Evolutionary conservation across 2,888 invertebrate species (phyloP).

Genomic region (Lottia scabra): DNA sequence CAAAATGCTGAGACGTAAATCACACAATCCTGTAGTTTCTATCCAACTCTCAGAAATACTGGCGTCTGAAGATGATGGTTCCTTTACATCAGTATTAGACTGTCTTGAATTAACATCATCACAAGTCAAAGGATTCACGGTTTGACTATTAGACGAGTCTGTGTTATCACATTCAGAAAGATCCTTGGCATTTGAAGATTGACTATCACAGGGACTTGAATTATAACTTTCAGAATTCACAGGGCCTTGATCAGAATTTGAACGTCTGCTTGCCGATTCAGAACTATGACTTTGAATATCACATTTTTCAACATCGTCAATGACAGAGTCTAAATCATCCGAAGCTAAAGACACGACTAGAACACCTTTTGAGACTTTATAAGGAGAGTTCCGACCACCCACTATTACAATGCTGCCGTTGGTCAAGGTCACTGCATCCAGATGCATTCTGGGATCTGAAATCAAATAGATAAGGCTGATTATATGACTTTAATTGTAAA

Average conservation of each 20-base stretch:
- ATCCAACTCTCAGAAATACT: not conserved
- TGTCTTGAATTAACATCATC: not conserved
- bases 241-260: too few relatives aligned
- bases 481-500: not conserved
- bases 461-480: slow-evolving; percentile 13
- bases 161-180: not conserved
- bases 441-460: slow-evolving; percentile 59
- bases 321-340: not conserved
- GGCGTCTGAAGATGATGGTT: not conserved
- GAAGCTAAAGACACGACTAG: not conserved
- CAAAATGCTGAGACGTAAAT: slow-evolving; percentile 24
- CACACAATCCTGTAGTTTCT: not conserved
- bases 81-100: not conserved
- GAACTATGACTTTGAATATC: not conserved
- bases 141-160: not conserved
- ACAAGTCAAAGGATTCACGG: not conserved
- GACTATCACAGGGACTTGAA: not conserved
- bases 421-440: slow-evolving; percentile 40
- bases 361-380: slow-evolving; percentile 10
- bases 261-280: not conserved
- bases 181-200: not conserved
- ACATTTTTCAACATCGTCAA: not conserved
- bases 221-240: not conserved
- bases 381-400: slow-evolving; percentile 69
- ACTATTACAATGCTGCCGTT: slow-evolving; percentile 57